Evolutionary conservation across 2,113 vertebrate species (phyloP).

Genomic region (Cheirogaleus medius): DNA sequence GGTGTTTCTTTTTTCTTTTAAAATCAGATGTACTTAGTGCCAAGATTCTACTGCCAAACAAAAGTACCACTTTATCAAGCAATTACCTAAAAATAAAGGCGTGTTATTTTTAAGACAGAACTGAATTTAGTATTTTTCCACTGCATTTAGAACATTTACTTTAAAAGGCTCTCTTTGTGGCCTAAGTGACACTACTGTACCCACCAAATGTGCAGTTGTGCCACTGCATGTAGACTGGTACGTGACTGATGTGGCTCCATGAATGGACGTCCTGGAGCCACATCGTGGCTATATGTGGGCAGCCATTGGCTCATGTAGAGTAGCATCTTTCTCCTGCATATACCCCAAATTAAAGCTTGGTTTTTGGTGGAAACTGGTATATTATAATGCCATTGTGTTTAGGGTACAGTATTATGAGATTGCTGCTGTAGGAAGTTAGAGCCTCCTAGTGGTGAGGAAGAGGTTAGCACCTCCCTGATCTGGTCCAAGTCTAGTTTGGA

Average conservation of each 20-base stretch:
- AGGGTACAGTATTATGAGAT: neutral
- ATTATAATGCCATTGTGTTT: neutral
- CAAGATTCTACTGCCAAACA: conserved; percentile 36
- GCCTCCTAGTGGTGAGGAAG: neutral
- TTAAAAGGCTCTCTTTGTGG: conserved; percentile 30
- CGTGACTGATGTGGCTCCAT: neutral
- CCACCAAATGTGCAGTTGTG: conserved; percentile 7
- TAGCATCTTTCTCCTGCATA: neutral
- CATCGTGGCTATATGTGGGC: neutral
- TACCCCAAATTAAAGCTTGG: neutral
- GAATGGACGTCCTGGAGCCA: neutral
- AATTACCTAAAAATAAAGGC: conserved; percentile 54
- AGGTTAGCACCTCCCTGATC: too few species aligned
- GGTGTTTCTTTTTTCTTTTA: neutral
- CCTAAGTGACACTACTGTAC: neutral
- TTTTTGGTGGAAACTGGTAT: neutral
- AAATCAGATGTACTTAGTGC: neutral
- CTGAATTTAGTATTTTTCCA: conserved; percentile 51
- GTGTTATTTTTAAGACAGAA: conserved; percentile 37
- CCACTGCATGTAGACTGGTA: neutral
- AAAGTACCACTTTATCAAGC: conserved; percentile 41
- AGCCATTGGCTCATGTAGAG: neutral
- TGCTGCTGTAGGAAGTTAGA: neutral
- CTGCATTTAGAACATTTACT: neutral
- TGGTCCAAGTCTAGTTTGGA: too few species aligned